Evolutionary conservation across 2,888 invertebrate genomes (phyloP), one percentile per base, ranked within the genome.

Genomic region (Bellardia pandia): DNA sequence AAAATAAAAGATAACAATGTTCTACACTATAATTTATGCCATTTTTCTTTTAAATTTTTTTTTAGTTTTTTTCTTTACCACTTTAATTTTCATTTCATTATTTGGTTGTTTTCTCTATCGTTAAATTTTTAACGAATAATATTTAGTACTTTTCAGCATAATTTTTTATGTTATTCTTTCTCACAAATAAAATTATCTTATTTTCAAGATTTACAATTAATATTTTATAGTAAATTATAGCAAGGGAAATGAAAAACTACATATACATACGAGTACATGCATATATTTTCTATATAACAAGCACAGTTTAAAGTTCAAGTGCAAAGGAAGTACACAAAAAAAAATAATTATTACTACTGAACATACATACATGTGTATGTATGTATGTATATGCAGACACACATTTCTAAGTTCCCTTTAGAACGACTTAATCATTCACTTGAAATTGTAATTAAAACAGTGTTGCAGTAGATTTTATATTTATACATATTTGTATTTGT

Each of bases 361-460:
- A 60, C 13, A 37, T 2, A 42, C 2, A 42, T 9, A 6, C 6
- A 42, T 14, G 13, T 51, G 14, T 9, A 14, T 51, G 23, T 23
- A 23, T 23, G 23, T 23, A 23, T 23, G 23, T 23, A 16, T 3
- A 56, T 56, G 23, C 56, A 56, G 23, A 56, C 58, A 58, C 13
- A 58, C 13, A 66, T 48, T 37, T 51, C n/a, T 66, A 14, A n/a
- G 30, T 40, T 58, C 33, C 14, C 40, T 62, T 56, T 56, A 56
- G 42, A 72, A 71, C 42, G 56, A 45, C 84, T 75, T 76, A 75
- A 79, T 86, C 62, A 72, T 75, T 82, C 68, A 64, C 78, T 78
- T 82, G 69, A 74, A 78, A 68, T 68, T 78, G 82, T n/a, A 86
- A 82, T 78, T 82, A 78, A 81, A 82, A 37, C 62, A 81, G 42